A percentile compares a stretch with the other conserved stretches of the same genome.
These are phyloP conservation scores for Unio pictorum DNA, from an alignment of 2,888 invertebrate species.

Conservation along the genomic window DNA sequence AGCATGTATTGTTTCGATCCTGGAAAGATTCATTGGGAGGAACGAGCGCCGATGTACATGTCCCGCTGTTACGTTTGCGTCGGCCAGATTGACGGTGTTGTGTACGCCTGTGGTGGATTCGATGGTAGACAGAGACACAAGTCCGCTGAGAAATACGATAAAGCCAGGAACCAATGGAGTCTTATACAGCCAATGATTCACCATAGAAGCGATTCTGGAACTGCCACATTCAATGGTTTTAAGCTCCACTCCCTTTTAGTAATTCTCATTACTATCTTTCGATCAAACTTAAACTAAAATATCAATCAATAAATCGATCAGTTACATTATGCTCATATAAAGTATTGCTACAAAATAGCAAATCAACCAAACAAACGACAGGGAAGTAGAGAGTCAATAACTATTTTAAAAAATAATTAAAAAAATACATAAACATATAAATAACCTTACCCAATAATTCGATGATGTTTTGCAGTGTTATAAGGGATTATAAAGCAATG, in stretches of 20 bases:
- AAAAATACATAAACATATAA: too few relatives aligned
- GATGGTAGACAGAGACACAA: conserved; percentile 84
- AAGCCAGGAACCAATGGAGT: conserved; percentile 84
- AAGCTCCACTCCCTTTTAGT: not conserved
- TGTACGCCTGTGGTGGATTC: conserved; percentile 72
- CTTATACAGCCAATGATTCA: conserved; percentile 86
- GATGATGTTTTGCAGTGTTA: too few relatives aligned
- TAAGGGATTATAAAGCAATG: too few relatives aligned
- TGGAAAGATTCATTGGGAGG: conserved; percentile 65
- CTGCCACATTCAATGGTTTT: conserved; percentile 78
- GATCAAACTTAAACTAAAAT: too few relatives aligned
- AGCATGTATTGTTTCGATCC: conserved; percentile 70
- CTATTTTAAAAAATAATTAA: too few relatives aligned
- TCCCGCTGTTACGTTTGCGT: conserved; percentile 79
- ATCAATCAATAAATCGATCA: too few relatives aligned
- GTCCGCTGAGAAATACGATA: conserved; percentile 89
- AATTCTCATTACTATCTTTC: too few relatives aligned
- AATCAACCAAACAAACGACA: too few relatives aligned
- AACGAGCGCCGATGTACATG: conserved; percentile 72
- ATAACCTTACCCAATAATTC: too few relatives aligned
- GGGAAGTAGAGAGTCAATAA: too few relatives aligned
- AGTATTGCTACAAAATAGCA: too few relatives aligned
- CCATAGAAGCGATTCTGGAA: conserved; percentile 85
- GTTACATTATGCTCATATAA: too few relatives aligned
- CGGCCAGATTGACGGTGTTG: conserved; percentile 57